Conservation (phyloP, 2,888 invertebrate genomes). For the Stegana nigrithorax region DNA sequence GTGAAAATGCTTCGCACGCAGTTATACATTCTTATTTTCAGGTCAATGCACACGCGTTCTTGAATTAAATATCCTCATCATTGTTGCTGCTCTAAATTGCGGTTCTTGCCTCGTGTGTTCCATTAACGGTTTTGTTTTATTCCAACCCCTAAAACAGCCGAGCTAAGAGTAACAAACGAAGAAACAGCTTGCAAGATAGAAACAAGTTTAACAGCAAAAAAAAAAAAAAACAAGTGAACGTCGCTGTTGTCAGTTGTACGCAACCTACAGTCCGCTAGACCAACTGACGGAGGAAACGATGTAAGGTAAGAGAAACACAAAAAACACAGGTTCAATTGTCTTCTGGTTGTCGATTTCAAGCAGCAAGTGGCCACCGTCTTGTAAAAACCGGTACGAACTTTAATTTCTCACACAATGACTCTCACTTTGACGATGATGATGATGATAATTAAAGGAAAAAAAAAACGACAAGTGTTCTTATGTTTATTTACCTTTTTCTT, state of each 20-base stretch:
- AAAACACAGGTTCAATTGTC: slow-evolving; percentile 39
- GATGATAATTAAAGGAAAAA: slow-evolving; percentile 8
- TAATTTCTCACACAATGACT: not conserved
- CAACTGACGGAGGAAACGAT: not conserved
- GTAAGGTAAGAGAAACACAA: not conserved
- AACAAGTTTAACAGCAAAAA: not conserved
- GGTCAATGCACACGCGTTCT: slow-evolving; percentile 47
- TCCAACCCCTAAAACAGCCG: not conserved
- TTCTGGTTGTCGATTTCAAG: not conserved
- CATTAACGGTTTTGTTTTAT: slow-evolving; percentile 6
- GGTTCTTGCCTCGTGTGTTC: not conserved
- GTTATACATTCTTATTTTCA: slow-evolving; percentile 31
- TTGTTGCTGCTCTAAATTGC: not conserved
- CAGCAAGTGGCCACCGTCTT: not conserved
- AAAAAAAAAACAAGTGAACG: not conserved
- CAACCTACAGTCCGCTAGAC: not conserved
- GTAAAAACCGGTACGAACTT: not conserved
- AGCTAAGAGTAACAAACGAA: not conserved
- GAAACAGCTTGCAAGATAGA: slow-evolving; percentile 31
- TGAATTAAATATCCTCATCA: not conserved
- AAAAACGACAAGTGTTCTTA: slow-evolving; percentile 29
- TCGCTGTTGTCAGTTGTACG: no score
- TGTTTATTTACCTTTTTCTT: slow-evolving; percentile 19
- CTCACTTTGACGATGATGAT: slow-evolving; percentile 23
- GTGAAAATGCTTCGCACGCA: not conserved